These are phyloP conservation scores for Palythoa caribaeorum DNA, from an alignment of 92 coral and sea anemone genomes.

Conservation along the genomic window DNA sequence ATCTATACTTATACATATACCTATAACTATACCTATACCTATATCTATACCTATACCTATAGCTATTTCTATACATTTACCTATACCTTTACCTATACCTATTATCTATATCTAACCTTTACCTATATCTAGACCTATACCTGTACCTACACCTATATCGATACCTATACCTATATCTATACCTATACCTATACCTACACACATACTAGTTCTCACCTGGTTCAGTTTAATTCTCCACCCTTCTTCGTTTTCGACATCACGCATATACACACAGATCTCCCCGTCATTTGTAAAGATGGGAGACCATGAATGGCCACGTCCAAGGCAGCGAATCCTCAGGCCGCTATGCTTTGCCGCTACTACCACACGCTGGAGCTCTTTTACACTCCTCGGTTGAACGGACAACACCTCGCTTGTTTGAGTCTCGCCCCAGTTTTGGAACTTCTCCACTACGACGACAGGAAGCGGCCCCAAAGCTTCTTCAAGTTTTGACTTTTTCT, in stretches of 20 bases:
- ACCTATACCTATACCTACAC: too few relatives aligned
- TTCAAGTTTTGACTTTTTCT: slow-evolving; percentile 10
- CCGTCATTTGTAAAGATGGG: slow-evolving; percentile 32
- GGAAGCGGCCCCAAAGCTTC: slow-evolving; percentile 21
- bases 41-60: too few relatives aligned
- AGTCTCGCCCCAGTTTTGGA: slow-evolving; percentile 42
- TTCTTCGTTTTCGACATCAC: slow-evolving; percentile 28
- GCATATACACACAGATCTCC: slow-evolving; percentile 36
- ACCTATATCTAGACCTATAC: too few relatives aligned
- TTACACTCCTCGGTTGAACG: slow-evolving; percentile 25
- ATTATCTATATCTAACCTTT: too few relatives aligned
- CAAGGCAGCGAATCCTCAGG: slow-evolving; percentile 37
- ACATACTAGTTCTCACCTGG: neutral
- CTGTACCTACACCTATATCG: too few relatives aligned
- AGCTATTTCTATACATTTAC: too few relatives aligned
- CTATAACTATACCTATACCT: too few relatives aligned
- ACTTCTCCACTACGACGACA: slow-evolving; percentile 18
- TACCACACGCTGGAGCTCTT: slow-evolving; percentile 26
- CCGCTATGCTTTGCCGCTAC: neutral
- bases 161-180: too few relatives aligned
- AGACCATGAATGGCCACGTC: slow-evolving; percentile 44
- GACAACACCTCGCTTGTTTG: slow-evolving; percentile 42
- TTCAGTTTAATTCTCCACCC: slow-evolving; percentile 44
- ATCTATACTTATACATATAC: too few relatives aligned
- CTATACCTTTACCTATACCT: too few relatives aligned